Base-by-base conservation (phyloP, 2,113 vertebrate genomes). In the Limanda limanda region DNA sequence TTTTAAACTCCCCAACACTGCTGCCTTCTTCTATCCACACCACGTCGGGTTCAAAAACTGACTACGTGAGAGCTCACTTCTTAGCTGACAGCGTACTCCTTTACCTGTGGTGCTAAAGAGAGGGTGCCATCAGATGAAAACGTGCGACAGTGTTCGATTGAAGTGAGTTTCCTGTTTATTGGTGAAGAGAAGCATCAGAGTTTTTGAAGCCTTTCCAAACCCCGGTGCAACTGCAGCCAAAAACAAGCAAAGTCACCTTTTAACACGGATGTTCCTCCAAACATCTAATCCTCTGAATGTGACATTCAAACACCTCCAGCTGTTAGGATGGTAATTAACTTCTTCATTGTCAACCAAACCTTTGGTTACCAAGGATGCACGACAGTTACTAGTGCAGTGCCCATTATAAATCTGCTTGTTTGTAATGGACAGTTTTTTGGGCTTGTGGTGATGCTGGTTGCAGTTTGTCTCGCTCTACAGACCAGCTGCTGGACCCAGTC, bases 1-100 rank as follows among this genome's bases (percentile, higher is more conserved):
- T 58, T 74, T 86, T 78, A 76, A 83, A 88, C 68, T 71, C 57
- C 45, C 55, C 18, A 40, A 74, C 83, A 63, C 2, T 17, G 59
- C 70, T 12, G 4, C 69, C 18, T 25, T 68, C 51, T 17, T 71
- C 47, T 17, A 14, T 63, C 74, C 27, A 67, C 74, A 74, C 60
- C 31, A 3, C 18, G 23, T 20, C 13, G 5, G 55, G 40, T 66
- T 71, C 59, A 74, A 68, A 76, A n/a, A 51, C 58, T 27, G 15
- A 69, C 79, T 67, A 63, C 60, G n/a, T 24, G 64, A 83, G 17
- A 58, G 24, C 27, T 61, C 31, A 42, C 48, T 14, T 17, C 45
- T 17, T 24, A 58, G 24, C 27, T 55, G 35, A 31, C 48, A 14
- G 40, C 37, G 20, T 61, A 31, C 24, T 37, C 27, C 61, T 68